Percentiles rank a stretch among this genome's conserved stretches.
These are phyloP conservation scores for Mixornis gularis DNA, from an alignment of 2,113 vertebrate species.

Conservation along the genomic window DNA sequence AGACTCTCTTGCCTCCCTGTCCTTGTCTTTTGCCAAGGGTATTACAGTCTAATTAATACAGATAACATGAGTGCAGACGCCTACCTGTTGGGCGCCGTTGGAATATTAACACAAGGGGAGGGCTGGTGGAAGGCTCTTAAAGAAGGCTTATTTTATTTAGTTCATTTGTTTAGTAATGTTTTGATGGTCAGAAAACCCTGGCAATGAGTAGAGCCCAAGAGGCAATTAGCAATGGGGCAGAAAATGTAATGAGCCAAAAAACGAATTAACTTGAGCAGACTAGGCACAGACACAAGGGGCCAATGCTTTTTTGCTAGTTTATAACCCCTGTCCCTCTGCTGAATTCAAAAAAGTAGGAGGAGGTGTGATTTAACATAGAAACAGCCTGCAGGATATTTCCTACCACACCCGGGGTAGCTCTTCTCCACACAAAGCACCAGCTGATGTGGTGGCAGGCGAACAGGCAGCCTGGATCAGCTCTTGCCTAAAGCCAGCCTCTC, in stretches of 20 bases:
- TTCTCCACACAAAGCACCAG: neutral
- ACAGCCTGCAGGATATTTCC: neutral
- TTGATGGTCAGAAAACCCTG: slow-evolving; percentile 53
- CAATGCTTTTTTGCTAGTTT: slow-evolving; percentile 39
- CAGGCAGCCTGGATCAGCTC: neutral
- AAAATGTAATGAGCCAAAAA: slow-evolving; percentile 64
- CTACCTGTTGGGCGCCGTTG: slow-evolving; percentile 46
- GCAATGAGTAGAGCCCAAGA: slow-evolving; percentile 51
- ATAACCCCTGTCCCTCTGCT: neutral
- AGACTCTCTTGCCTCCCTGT: slow-evolving; percentile 37
- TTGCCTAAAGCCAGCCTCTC: neutral
- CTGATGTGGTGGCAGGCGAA: neutral
- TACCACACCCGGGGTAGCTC: neutral
- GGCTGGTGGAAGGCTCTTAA: neutral
- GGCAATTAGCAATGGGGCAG: slow-evolving; percentile 57
- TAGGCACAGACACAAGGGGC: slow-evolving; percentile 21
- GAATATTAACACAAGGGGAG: slow-evolving; percentile 40
- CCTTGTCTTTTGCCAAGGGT: slow-evolving; percentile 61
- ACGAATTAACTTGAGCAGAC: slow-evolving; percentile 58
- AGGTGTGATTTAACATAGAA: neutral
- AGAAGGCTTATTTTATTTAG: slow-evolving; percentile 54
- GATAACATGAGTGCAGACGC: slow-evolving; percentile 50
- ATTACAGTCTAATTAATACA: slow-evolving; percentile 65
- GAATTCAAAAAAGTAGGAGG: neutral
- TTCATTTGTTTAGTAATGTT: slow-evolving; percentile 55